Conservation (phyloP, 2,888 invertebrate genomes). For the Malthinus seriepunctatus region DNA sequence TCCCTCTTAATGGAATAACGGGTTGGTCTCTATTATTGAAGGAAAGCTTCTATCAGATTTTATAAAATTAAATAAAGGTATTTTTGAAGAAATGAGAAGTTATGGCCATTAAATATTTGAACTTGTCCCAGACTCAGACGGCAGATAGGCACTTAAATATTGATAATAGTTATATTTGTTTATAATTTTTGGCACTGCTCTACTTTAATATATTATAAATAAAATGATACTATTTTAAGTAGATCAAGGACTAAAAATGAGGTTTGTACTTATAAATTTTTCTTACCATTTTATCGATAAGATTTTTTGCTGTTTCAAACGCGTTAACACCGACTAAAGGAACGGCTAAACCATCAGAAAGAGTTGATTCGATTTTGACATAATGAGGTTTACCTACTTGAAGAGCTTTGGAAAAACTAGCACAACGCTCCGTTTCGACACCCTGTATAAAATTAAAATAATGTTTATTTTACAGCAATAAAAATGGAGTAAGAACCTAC, state of each 20-base stretch:
- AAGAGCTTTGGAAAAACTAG: constrained; percentile 75
- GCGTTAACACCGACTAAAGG: constrained; percentile 71
- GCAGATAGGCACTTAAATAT: too few species aligned
- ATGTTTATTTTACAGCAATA: background rate
- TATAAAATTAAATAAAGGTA: too few species aligned
- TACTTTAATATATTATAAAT: background rate
- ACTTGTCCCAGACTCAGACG: too few species aligned
- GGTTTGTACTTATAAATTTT: too few species aligned
- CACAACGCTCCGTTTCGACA: constrained; percentile 89
- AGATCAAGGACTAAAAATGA: background rate
- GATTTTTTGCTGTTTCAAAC: constrained; percentile 62
- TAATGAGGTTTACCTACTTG: constrained; percentile 60
- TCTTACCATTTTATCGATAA: constrained; percentile 70
- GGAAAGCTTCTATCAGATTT: too few species aligned
- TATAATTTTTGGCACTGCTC: background rate
- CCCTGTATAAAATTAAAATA: constrained; percentile 58
- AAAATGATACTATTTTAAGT: too few species aligned
- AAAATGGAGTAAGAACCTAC: constrained; percentile 61
- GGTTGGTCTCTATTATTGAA: too few species aligned
- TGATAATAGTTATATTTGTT: too few species aligned
- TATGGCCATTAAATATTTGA: too few species aligned
- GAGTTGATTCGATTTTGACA: constrained; percentile 59
- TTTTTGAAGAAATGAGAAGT: too few species aligned
- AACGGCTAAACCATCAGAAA: constrained; percentile 74
- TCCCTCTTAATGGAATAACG: too few species aligned